A percentile compares a stretch with the other conserved stretches of the same genome.
Evolutionary conservation across 1,140 invertebrate species (phyloP).

Genomic region (Listronotus oregonensis): DNA sequence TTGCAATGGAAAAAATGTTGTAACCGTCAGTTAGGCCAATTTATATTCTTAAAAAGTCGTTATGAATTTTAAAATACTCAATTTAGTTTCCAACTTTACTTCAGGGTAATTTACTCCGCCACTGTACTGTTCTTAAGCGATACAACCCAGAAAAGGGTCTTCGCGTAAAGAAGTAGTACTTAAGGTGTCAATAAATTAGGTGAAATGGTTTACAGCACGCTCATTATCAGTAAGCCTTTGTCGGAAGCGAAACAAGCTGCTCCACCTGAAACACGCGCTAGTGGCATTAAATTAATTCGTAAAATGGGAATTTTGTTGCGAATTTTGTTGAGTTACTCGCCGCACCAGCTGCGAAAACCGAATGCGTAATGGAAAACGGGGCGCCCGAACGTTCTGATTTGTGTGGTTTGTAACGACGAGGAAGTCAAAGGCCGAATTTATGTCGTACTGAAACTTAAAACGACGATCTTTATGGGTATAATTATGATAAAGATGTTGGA

Average conservation of each 20-base stretch:
- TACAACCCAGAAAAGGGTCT: background rate
- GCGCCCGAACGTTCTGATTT: background rate
- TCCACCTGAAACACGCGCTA: slow-evolving; percentile 25
- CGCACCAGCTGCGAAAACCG: slow-evolving; percentile 15
- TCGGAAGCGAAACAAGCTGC: slow-evolving; percentile 26
- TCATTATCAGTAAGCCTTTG: slow-evolving; percentile 39
- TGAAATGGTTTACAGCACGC: slow-evolving; percentile 31
- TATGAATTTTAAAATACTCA: no score
- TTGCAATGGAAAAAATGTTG: no score
- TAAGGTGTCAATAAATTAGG: slow-evolving; percentile 38
- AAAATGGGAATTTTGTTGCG: slow-evolving; percentile 29
- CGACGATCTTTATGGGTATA: no score
- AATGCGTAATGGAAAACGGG: slow-evolving; percentile 1
- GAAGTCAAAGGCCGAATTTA: no score
- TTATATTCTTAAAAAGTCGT: no score
- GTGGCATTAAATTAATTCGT: slow-evolving; percentile 31
- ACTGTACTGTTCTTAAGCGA: background rate
- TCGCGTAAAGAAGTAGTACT: slow-evolving; percentile 31
- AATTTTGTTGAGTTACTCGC: slow-evolving; percentile 8
- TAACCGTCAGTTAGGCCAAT: no score
- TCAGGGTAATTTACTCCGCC: background rate
- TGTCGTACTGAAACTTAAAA: no score
- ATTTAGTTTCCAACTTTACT: no score
- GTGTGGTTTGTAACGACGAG: background rate
- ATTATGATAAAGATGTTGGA: no score